Evolutionary conservation across 2,797 vertebrate genomes (phyloP).

Genomic region (Lacerta agilis): DNA sequence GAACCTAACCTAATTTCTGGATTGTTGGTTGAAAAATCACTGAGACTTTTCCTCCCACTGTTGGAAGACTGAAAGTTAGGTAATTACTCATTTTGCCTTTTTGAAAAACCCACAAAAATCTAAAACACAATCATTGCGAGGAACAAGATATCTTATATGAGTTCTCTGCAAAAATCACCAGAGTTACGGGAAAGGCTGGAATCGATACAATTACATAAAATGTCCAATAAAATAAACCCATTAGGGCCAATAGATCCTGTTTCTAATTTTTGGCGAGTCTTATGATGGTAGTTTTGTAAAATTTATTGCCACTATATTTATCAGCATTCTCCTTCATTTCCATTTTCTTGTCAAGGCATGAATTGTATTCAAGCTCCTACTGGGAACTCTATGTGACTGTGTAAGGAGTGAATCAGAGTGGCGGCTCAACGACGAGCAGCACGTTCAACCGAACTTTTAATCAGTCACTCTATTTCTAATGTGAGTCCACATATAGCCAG

Average conservation of each 20-base stretch:
- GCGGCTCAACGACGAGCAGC: not conserved
- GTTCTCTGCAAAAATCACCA: conserved; percentile 29
- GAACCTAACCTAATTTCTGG: not conserved
- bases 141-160: not conserved
- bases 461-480: not conserved
- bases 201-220: conserved; percentile 52
- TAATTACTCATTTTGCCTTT: conserved; percentile 5
- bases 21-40: not conserved
- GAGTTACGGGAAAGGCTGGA: conserved; percentile 40
- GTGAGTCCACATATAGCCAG: not conserved
- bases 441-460: not conserved
- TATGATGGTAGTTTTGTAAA: not conserved
- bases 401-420: not conserved
- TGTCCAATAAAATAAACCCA: conserved; percentile 45
- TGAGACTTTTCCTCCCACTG: conserved; percentile 12
- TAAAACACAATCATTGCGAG: conserved; percentile 21
- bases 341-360: conserved; percentile 17
- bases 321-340: conserved; percentile 15
- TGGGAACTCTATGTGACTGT: not conserved
- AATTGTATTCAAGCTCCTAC: not conserved
- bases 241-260: conserved; percentile 38
- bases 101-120: not conserved
- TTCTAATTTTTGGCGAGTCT: not conserved
- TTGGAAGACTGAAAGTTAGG: conserved; percentile 3
- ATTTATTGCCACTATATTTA: conserved; percentile 13